phyloP scores from a whole-genome alignment of 2,888 invertebrate species.

The Diadegma fenestrale region DNA sequence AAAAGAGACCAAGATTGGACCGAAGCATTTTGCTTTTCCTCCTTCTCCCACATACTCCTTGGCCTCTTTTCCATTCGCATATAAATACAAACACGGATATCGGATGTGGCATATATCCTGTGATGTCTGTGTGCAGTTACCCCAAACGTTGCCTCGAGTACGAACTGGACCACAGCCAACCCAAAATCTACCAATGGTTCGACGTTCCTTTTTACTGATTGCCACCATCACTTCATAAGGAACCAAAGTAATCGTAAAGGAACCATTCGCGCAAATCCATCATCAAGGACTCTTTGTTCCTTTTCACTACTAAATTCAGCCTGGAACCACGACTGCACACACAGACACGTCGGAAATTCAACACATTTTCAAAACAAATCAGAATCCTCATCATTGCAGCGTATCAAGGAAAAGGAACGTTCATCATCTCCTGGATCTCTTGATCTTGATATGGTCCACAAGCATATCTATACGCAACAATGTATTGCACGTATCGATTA shows the following conservation, averaged over 20 bases:
- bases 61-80: neutral
- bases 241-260: slow-evolving; percentile 38
- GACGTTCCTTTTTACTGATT: slow-evolving; percentile 79
- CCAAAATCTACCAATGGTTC: slow-evolving; percentile 82
- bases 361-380: slow-evolving; percentile 28
- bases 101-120: neutral
- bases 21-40: neutral
- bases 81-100: slow-evolving; percentile 5
- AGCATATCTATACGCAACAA: neutral
- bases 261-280: slow-evolving; percentile 15
- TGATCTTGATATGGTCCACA: neutral
- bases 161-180: slow-evolving; percentile 79
- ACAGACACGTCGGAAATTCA: slow-evolving; percentile 15
- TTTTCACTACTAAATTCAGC: neutral
- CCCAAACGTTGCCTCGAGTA: slow-evolving; percentile 81
- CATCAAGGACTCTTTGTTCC: slow-evolving; percentile 29
- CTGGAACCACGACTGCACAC: neutral
- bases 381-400: slow-evolving; percentile 27
- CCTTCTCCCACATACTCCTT: neutral
- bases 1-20: slow-evolving; percentile 5
- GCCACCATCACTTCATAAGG: slow-evolving; percentile 31
- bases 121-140: slow-evolving; percentile 70
- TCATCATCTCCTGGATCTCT: neutral
- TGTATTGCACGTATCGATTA: neutral
- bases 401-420: neutral